Evolutionary conservation across 2,113 vertebrate species (phyloP), one percentile per base, ranked within the genome.

Genomic region (Syngnathus floridae): DNA sequence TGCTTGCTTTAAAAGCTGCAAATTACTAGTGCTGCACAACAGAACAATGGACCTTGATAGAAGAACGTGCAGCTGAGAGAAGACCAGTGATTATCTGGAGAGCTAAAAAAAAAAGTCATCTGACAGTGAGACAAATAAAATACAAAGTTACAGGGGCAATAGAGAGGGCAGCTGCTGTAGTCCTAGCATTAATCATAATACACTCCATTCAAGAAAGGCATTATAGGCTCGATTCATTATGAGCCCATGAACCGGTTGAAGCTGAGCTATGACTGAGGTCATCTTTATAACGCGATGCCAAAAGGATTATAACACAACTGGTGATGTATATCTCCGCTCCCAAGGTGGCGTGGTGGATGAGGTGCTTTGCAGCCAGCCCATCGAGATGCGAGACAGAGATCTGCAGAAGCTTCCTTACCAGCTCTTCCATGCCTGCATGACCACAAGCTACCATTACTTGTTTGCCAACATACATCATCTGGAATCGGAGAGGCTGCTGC

Each of bases 331-430:
- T n/a, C n/a, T 77, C 57, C 76, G 31, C 65, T 67, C 37, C 49
- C 3, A 65, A 98, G 97, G 95, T 72, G 96, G 96, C 70, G 81
- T 89, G 63, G 90, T 91, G 2, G 96, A 99, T 1, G 88, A 92
- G 13, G 78, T 97, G 4, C 80, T 88, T 70, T 99, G 97, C 66
- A 68, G 71, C 0, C 84, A 93, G 0, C 97, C 96, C 0, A 92
- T 93, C 1, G 82, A 90, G 55, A 93, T 94, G 90, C 93, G 82
- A 37, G 91, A 93, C 6, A 90, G 83, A 71, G 92, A 96, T 51
- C 92, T 99, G 21, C 94, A 94, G 63, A 92, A 84, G 69, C 89
- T 99, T 26, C 97, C 97, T 8, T 94, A 96, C 0, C 95, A 98
- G 84, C 87, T 98, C 3, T 99, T 95, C 69, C 90, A 92, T 35